Base-by-base conservation (phyloP, 2,888 invertebrate species). In the Brassicogethes aeneus region DNA sequence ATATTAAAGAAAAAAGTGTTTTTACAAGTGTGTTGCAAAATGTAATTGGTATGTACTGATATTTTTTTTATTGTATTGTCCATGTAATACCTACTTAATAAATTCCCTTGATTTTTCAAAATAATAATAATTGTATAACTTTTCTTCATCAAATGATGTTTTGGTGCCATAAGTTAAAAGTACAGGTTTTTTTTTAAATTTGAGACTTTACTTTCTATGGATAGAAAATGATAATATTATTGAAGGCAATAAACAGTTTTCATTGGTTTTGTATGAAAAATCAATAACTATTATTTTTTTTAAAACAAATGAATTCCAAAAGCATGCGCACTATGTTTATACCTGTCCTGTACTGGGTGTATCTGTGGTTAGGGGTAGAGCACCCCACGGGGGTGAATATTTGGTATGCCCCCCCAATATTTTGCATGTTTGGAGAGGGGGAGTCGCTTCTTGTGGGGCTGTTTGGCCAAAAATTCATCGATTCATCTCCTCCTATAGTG, bases 401-500 rank as follows among this genome's bases (percentile, higher is more conserved):
- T 46, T 60, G 57, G 46, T 64, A 65, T 17, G 58, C 53, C 37
- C 52, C 55, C 34, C 56, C 56, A 39, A 62, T 46, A 51, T 56
- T 58, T 48, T 56, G 55, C 29, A 54, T 42, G 16, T 53, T 32
- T 36, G 52, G 52, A 44, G 52, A 61, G 16, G 64, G 61, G 3
- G 64, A 63, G 47, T 65, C 64, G n/a, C 64, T 64, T 50, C 65
- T 46, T 5, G 50, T 45, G 1, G 65, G 65, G 47, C 64, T 64
- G 40, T 57, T 63, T 16, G 63, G 61, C 65, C 65, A 65, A 49
- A 64, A 63, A 47, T 61, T 65, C n/a, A n/a, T n/a, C 17, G 65
- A 62, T 43, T 65, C 65, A 16, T 65, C 65, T 3, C 57, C 60
- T 12, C 58, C 57, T 41, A 52, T 44, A 7, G 59, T 55, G 43